Evolutionary conservation across 2,888 invertebrate species (phyloP), one percentile per base, ranked within the genome.

Genomic region (Cephus sareptanus): DNA sequence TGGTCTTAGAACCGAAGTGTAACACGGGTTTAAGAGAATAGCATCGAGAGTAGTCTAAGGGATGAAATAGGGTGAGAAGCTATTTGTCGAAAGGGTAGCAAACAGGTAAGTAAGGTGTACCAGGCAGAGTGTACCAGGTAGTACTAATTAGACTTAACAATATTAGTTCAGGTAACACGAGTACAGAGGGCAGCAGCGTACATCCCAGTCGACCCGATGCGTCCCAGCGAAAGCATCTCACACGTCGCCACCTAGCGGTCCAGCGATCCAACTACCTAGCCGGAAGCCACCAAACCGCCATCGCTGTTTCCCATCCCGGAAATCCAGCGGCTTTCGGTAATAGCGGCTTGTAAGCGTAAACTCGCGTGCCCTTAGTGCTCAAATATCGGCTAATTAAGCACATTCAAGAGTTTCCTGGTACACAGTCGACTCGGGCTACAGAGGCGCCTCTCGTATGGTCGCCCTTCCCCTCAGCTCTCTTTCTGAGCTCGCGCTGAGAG

Each of bases 351-450:
- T 80, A 76, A 84, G 77, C 37, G 78, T 82, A 79, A 82, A 83
- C 79, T 81, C 78, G 77, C 56, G 78, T 31, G 77, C 69, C 40
- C 40, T 6, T 77, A 77, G 81, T 84, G 82, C 87, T 88, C 87
- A 84, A 87, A 88, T 89, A 89, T 89, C 87, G 86, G 83, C 87
- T 89, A 90, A 90, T 90, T 90, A 88, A 89, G 87, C 87, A 87
- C 86, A 87, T 87, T 89, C 85, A 86, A 85, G 84, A 88, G 85
- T 87, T 88, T 83, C 83, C 81, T 73, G 82, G 83, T 80, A 70
- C n/a, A 70, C 40, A 40, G 40, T 40, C 40, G 40, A 40, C 40
- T 40, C 40, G 12, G 37, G 37, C 13, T 13, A 37, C 12, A 37
- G 13, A 12, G 37, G 37, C 37, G 12, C 12, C 3, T 12, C 37